phyloP scores from a whole-genome alignment of 2,888 invertebrate species.

The Masnerella sp. region DNA sequence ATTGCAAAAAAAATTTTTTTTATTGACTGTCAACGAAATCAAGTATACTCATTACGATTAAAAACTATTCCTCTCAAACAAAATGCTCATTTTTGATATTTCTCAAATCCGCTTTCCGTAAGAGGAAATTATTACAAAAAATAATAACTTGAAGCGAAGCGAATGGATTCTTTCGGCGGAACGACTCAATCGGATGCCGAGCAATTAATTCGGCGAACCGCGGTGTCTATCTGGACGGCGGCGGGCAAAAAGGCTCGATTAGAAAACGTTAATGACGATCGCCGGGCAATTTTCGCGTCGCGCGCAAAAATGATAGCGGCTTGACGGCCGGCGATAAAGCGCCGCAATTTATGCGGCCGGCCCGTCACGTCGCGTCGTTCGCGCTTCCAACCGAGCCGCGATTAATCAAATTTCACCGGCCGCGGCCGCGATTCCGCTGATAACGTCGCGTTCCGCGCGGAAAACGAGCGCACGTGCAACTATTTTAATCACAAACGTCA shows the following conservation, averaged over 20 bases:
- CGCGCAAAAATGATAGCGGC: constrained; percentile 39
- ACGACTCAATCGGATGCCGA: constrained; percentile 65
- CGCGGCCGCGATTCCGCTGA: constrained; percentile 39
- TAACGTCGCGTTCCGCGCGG: constrained; percentile 36
- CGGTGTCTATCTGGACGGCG: constrained; percentile 60
- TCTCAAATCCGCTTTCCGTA: too few species aligned
- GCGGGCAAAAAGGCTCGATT: constrained; percentile 56
- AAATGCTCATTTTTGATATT: too few species aligned
- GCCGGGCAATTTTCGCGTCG: constrained; percentile 46
- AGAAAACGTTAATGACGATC: constrained; percentile 54
- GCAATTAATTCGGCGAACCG: constrained; percentile 66
- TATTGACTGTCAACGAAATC: too few species aligned
- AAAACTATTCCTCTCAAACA: too few species aligned
- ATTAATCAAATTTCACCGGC: constrained; percentile 45
- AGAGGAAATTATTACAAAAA: too few species aligned
- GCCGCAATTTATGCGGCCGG: constrained; percentile 36
- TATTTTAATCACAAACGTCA: constrained; percentile 45
- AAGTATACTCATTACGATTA: too few species aligned
- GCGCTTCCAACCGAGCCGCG: constrained; percentile 24
- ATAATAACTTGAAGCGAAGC: constrained; percentile 22
- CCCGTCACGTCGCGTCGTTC: constrained; percentile 43
- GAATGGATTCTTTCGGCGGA: constrained; percentile 60
- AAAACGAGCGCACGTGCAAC: constrained; percentile 39
- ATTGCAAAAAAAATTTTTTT: too few species aligned
- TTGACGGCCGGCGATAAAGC: constrained; percentile 46